Base-by-base conservation (phyloP, 2,888 invertebrate genomes). In the Aromia moschata region DNA sequence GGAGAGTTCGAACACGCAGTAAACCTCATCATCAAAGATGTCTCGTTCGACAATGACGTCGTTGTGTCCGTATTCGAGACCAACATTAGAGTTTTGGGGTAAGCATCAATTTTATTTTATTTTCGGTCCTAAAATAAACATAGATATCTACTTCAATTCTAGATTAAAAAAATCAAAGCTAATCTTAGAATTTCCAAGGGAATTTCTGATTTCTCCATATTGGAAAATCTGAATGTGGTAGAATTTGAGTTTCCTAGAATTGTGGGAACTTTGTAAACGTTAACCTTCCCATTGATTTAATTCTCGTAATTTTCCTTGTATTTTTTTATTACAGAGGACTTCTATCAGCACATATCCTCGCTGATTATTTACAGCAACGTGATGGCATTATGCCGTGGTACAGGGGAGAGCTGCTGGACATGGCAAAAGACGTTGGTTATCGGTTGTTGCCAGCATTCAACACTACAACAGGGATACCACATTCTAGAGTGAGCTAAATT, bases 31-130 rank as follows among this genome's bases (percentile, higher is more conserved):
- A 90, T 96, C 63, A 85, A 86, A 58, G 91, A 95, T 79, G 94
- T 98, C 4, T 87, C 86, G 53, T 98, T 99, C 80, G 96, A 99
- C 78, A 92, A 87, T 68, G 96, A 99, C 81, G 89, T 98, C 60
- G 88, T 96, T 52, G 98, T 99, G 5, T 98, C 98, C 0, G 95
- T 99, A 2, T 99, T 99, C 81, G 98, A 99, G 82, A 97, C 97
- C 5, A 99, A 98, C 80, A 99, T 99, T 71, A 85, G 98, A 69
- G 91, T 99, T 83, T 83, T 99, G n/a, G 98, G 98, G 91, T 94
- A 81, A 85, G 86, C 58, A 51, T n/a, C 9, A 14, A 37, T 46
- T 14, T 43, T 43, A 51, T 38, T 56, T 15, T 38, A 37, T 45
- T 57, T 5, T n/a, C n/a, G n/a, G n/a, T n/a, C n/a, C n/a, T n/a